A percentile compares a stretch with the other conserved stretches of the same genome.
Evolutionary conservation across 2,113 vertebrate species (phyloP).

Genomic region (Entomyzon cyanotis): DNA sequence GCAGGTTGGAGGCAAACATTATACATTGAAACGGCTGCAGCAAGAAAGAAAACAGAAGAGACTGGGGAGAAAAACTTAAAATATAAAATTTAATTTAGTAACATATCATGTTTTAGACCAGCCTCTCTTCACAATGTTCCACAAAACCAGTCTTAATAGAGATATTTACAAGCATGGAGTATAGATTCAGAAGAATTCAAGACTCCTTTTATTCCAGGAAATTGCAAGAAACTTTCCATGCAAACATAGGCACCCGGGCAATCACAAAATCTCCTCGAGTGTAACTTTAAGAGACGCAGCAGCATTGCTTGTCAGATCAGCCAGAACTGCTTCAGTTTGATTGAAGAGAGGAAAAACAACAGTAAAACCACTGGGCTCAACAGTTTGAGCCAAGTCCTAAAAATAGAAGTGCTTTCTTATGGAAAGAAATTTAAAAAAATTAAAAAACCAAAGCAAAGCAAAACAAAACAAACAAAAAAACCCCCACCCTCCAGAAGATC

Average conservation of each 20-base stretch:
- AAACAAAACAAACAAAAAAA: background rate
- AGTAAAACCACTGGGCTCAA: slow-evolving; percentile 63
- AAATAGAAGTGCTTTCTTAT: slow-evolving; percentile 73
- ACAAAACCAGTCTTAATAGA: background rate
- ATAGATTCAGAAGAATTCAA: slow-evolving; percentile 15
- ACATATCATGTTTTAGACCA: background rate
- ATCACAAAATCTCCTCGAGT: background rate
- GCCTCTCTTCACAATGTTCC: background rate
- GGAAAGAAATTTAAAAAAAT: slow-evolving; percentile 61
- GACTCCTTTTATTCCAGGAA: slow-evolving; percentile 48
- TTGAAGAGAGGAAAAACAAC: slow-evolving; percentile 70
- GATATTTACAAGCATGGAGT: slow-evolving; percentile 15
- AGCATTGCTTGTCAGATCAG: background rate
- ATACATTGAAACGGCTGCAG: background rate
- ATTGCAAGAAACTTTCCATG: background rate
- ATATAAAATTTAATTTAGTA: background rate
- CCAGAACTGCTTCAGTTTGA: slow-evolving; percentile 55
- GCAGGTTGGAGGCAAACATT: background rate
- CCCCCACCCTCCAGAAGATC: background rate
- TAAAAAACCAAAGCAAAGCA: background rate
- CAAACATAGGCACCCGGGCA: background rate
- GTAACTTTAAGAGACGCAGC: slow-evolving; percentile 55
- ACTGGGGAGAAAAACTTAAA: background rate
- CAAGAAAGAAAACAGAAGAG: background rate
- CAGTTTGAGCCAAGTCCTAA: slow-evolving; percentile 67